These are phyloP conservation scores for Cephus rjabovi DNA, from an alignment of 2,888 invertebrate species.

Conservation along the genomic window DNA sequence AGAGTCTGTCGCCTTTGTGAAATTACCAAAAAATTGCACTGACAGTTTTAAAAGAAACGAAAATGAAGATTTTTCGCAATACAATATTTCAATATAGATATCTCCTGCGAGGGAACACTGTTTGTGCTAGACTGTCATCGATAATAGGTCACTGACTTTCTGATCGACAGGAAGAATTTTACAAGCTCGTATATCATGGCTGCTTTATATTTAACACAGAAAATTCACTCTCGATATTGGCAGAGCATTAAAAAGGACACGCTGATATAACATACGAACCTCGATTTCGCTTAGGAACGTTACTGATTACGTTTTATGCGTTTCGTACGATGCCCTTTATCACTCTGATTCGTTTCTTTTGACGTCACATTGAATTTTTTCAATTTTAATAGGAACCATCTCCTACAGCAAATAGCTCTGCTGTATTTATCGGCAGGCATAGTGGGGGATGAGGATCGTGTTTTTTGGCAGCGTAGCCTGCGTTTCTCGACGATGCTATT, in stretches of 20 bases:
- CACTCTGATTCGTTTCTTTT: background rate
- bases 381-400: background rate
- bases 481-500: slow-evolving; percentile 4
- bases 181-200: background rate
- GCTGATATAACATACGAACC: background rate
- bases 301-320: background rate
- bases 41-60: background rate
- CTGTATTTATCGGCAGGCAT: background rate
- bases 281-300: background rate
- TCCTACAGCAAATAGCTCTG: background rate
- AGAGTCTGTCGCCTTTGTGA: background rate
- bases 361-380: background rate
- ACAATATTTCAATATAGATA: no score
- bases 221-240: background rate
- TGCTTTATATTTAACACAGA: background rate
- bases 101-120: no score
- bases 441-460: background rate
- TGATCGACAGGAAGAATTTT: background rate
- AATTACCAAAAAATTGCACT: background rate
- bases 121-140: background rate
- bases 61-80: no score
- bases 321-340: background rate
- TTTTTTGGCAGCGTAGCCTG: background rate
- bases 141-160: background rate
- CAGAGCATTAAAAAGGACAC: background rate